phyloP scores from a whole-genome alignment of 2,113 vertebrate genomes.

The Egretta garzetta region DNA sequence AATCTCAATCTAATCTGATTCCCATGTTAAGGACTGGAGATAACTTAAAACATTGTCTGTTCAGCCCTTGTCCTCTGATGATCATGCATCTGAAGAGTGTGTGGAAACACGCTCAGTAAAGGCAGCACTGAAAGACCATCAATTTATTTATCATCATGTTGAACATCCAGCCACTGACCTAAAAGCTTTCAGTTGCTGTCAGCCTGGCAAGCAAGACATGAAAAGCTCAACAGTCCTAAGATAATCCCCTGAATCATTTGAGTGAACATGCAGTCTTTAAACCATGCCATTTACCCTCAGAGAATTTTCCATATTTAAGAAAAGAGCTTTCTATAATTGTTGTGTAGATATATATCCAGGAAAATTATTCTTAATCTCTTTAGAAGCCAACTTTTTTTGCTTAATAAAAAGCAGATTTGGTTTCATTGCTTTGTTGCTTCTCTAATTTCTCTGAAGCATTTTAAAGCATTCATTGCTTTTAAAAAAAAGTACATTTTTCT shows the following conservation, averaged over 20 bases:
- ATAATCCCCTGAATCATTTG: background rate
- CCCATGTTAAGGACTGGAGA: background rate
- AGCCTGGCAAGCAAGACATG: background rate
- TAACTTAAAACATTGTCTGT: background rate
- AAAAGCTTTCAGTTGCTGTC: background rate
- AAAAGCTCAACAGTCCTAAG: background rate
- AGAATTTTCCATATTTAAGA: background rate
- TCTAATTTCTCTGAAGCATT: background rate
- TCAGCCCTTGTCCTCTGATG: background rate
- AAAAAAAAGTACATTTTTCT: background rate
- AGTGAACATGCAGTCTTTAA: background rate
- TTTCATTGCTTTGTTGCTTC: background rate
- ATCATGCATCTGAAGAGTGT: background rate
- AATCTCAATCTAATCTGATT: background rate
- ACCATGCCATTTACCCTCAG: background rate
- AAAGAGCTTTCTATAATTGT: background rate
- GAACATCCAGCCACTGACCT: background rate
- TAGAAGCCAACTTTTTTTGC: background rate
- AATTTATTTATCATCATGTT: background rate
- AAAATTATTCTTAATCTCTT: background rate
- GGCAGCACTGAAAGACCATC: background rate
- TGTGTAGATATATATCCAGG: background rate
- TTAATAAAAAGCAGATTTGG: background rate
- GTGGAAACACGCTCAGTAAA: background rate
- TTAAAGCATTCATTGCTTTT: background rate